These are phyloP conservation scores for Harpegnathos saltator DNA, from an alignment of 1,140 invertebrate species.

Conservation along the genomic window DNA sequence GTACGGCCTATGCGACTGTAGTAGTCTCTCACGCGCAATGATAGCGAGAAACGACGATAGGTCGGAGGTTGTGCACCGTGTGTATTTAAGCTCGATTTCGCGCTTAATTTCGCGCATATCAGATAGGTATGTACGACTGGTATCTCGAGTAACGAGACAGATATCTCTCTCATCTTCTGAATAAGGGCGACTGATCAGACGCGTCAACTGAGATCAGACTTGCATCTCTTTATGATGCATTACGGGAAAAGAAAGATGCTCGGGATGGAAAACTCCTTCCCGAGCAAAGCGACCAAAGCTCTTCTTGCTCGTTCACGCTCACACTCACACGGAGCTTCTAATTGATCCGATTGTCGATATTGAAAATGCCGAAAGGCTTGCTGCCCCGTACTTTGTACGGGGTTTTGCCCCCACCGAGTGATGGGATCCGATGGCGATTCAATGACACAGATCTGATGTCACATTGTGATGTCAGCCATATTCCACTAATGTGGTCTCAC, in stretches of 20 bases:
- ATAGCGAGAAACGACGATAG: neutral
- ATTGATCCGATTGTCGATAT: constrained; percentile 4
- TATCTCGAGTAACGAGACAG: constrained; percentile 33
- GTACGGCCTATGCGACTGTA: too few relatives aligned
- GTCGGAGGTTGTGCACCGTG: neutral
- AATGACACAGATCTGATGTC: neutral
- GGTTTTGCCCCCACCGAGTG: neutral
- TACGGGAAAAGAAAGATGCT: neutral
- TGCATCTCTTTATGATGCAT: neutral
- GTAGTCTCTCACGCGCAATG: neutral
- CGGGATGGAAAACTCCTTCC: neutral
- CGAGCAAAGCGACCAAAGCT: neutral
- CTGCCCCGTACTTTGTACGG: too few relatives aligned
- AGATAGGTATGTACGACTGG: neutral
- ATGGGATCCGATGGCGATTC: neutral
- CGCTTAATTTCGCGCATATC: constrained; percentile 16
- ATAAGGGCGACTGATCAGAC: too few relatives aligned
- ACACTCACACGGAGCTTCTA: constrained; percentile 1
- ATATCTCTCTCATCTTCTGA: constrained; percentile 18
- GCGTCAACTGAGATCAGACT: too few relatives aligned
- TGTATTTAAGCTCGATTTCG: too few relatives aligned
- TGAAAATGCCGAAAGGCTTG: too few relatives aligned
- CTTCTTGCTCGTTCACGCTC: neutral
- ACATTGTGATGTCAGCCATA: neutral
- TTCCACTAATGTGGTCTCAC: neutral